phyloP scores from a whole-genome alignment of 2,113 vertebrate species.

The Prunella fulvescens region DNA sequence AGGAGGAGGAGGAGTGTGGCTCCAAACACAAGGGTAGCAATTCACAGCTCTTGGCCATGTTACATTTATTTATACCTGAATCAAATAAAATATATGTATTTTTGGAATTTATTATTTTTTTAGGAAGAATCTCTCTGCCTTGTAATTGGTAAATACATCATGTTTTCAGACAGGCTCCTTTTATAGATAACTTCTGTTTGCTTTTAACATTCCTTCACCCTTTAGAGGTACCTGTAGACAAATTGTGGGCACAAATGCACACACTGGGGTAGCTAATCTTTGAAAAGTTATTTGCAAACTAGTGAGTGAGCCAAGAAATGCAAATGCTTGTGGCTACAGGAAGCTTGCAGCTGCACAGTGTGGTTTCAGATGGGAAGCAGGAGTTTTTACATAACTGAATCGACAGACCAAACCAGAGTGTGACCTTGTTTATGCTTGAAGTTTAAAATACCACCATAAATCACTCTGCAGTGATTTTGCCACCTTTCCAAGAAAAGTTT shows the following conservation, averaged over 20 bases:
- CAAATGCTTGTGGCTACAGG: not conserved
- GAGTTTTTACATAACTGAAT: not conserved
- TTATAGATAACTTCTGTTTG: not conserved
- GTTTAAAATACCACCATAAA: not conserved
- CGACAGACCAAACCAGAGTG: not conserved
- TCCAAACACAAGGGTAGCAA: not conserved
- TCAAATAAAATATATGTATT: not conserved
- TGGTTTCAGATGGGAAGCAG: slow-evolving; percentile 3
- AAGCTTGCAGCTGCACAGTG: not conserved
- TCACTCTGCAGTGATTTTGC: not conserved
- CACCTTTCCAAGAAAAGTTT: not conserved
- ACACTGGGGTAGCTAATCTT: not conserved
- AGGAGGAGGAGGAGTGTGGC: not conserved
- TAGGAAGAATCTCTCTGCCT: not conserved
- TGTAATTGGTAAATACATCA: not conserved
- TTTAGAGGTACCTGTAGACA: not conserved
- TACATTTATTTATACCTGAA: not conserved
- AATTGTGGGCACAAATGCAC: not conserved
- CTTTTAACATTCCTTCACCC: not conserved
- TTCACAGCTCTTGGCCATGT: not conserved
- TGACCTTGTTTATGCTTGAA: not conserved
- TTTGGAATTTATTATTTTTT: not conserved
- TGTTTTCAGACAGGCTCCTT: not conserved
- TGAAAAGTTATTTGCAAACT: not conserved
- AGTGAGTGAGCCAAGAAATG: not conserved